phyloP scores from a whole-genome alignment of 1,140 invertebrate genomes.

The Anadara kagoshimensis region DNA sequence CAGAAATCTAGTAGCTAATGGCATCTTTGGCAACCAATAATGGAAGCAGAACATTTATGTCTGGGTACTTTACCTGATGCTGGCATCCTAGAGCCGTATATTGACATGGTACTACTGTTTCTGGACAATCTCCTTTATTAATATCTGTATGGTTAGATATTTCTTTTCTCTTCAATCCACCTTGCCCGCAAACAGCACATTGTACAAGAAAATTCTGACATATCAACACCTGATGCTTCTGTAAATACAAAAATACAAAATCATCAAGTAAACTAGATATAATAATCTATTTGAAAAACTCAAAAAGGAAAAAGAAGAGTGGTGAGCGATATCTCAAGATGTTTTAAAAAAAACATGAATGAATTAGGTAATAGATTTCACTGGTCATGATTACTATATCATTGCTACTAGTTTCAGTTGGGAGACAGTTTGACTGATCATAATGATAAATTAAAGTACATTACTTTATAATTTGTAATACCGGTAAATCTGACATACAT shows the following conservation, averaged over 20 bases:
- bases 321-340: neutral
- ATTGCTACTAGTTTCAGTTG: neutral
- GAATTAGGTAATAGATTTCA: neutral
- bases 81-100: constrained; percentile 45
- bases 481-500: too few relatives aligned
- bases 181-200: constrained; percentile 47
- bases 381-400: neutral
- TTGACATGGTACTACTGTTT: constrained; percentile 39
- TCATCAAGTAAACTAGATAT: neutral
- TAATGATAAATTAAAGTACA: too few relatives aligned
- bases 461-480: too few relatives aligned
- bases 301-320: neutral
- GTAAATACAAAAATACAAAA: constrained; percentile 4
- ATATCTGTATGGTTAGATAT: constrained; percentile 46
- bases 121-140: constrained; percentile 43
- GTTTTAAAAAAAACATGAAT: neutral
- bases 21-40: too few relatives aligned
- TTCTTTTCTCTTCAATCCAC: constrained; percentile 39
- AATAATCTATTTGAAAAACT: too few relatives aligned
- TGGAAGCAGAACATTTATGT: neutral
- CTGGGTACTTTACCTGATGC: constrained; percentile 24
- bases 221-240: constrained; percentile 52
- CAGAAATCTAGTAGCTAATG: neutral
- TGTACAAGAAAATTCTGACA: constrained; percentile 49
- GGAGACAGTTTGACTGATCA: too few relatives aligned